A percentile compares a stretch with the other conserved stretches of the same genome.
phyloP scores from a whole-genome alignment of 2,113 vertebrate species.

The Arothron firmamentum region DNA sequence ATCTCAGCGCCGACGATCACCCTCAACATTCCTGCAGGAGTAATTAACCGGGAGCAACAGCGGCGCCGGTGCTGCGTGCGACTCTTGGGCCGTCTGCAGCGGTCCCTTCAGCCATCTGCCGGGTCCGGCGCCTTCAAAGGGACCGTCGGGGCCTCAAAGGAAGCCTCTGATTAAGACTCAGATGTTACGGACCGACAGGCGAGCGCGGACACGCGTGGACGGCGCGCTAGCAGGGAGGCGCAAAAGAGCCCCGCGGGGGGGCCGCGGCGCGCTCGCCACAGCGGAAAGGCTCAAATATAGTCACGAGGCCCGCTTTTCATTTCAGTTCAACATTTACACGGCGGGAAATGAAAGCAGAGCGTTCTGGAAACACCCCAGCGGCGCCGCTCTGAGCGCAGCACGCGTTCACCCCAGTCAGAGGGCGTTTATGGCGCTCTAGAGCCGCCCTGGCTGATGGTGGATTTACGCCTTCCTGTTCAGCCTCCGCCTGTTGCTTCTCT shows the following conservation, averaged over 20 bases:
- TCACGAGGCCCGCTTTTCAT: too few relatives aligned
- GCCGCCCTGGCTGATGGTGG: too few relatives aligned
- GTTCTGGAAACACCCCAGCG: too few relatives aligned
- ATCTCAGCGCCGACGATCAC: background rate
- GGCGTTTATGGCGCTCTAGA: too few relatives aligned
- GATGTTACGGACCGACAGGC: background rate
- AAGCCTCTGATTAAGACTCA: slow-evolving; percentile 53
- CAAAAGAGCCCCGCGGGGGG: slow-evolving; percentile 16
- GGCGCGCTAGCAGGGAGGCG: background rate
- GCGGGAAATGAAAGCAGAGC: too few relatives aligned
- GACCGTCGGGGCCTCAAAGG: slow-evolving; percentile 44
- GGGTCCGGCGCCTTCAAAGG: slow-evolving; percentile 57
- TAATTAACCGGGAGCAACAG: slow-evolving; percentile 7
- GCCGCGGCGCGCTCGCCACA: background rate
- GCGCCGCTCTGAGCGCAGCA: background rate
- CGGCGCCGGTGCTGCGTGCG: too few relatives aligned
- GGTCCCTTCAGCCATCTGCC: slow-evolving; percentile 49
- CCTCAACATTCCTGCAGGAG: slow-evolving; percentile 7
- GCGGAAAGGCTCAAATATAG: background rate
- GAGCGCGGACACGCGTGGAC: slow-evolving; percentile 10
- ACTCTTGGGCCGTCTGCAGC: slow-evolving; percentile 20
- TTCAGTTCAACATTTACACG: too few relatives aligned
- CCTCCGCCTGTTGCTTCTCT: too few relatives aligned
- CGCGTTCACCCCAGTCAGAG: too few relatives aligned
- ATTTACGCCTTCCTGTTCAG: too few relatives aligned